Base-by-base conservation (phyloP, 1,140 invertebrate species). In the Drosophila melanica region DNA sequence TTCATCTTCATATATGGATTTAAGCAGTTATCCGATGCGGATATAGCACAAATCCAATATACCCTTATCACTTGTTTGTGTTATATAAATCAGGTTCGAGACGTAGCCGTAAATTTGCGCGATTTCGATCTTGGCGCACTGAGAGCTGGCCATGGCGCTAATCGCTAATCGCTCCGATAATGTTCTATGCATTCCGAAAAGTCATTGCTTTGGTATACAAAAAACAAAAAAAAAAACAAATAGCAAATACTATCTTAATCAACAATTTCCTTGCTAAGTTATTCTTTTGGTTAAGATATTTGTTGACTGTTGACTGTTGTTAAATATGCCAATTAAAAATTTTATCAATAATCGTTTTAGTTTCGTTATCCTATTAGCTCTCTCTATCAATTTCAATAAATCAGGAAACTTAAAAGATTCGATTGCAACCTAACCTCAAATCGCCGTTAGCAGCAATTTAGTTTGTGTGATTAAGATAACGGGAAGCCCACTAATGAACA, bases 21-120 rank as follows among this genome's bases (percentile, higher is more conserved):
- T n/a, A n/a, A n/a, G n/a, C n/a, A n/a, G n/a, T n/a, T n/a, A n/a
- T n/a, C n/a, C n/a, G n/a, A n/a, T n/a, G n/a, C n/a, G 23, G 23
- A 23, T 4, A 23, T 23, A 2, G 4, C 23, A 5, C 27, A 27
- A 27, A 4, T 6, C 27, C 27, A 6, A 27, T 27, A 27, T 27
- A 27, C 27, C 7, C 27, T 1, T 7, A 7, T 27, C 27, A 27
- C 27, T 27, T 65, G 58, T 79, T 86, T 51, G 48, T 60, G 64
- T 87, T 86, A 86, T 86, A 86, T 87, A 86, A 87, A 86, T 87
- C 82, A 67, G 63, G 75, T 72, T 75, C 44, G 66, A 67, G 73
- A 69, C 59, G 50, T 48, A 45, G 68, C 62, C 76, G 75, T 87
- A 87, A 87, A 87, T 87, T 71, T 78, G 63, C 35, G 37, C 80